These are phyloP conservation scores for Corythaixoides concolor DNA, from an alignment of 2,113 vertebrate species.

Conservation along the genomic window DNA sequence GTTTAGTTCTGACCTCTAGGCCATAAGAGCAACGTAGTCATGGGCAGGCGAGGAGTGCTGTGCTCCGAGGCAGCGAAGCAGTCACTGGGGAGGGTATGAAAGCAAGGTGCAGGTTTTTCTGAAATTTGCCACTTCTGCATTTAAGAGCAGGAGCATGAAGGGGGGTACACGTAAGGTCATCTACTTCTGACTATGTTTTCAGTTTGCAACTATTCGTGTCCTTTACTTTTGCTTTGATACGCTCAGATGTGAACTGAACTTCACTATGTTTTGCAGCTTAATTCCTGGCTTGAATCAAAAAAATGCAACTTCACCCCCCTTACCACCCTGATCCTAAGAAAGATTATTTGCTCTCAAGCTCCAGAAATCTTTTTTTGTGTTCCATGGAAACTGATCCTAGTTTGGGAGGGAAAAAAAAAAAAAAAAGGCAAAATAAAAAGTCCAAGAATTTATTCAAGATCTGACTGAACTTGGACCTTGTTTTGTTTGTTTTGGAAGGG, in stretches of 20 bases:
- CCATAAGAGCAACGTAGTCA: neutral
- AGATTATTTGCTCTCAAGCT: neutral
- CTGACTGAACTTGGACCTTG: neutral
- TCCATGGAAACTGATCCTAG: neutral
- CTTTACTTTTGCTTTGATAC: neutral
- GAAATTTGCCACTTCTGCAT: neutral
- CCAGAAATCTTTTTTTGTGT: neutral
- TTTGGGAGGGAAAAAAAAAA: neutral
- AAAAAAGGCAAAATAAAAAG: neutral
- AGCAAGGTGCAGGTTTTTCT: neutral
- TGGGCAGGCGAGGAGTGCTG: accelerated
- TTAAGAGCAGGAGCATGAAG: neutral
- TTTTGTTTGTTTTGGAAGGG: neutral
- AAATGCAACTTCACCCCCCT: neutral
- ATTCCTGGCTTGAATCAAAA: neutral
- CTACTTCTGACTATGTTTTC: neutral
- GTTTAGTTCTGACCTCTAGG: neutral
- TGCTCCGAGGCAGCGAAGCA: neutral
- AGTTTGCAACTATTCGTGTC: neutral
- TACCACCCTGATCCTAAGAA: neutral
- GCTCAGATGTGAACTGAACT: neutral
- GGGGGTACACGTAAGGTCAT: neutral
- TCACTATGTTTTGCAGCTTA: neutral
- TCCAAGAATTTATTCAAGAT: neutral
- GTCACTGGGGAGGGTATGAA: neutral